Percentiles rank a stretch among this genome's conserved stretches.
Conservation (phyloP, 2,797 vertebrate genomes). For the Falco rusticolus region DNA sequence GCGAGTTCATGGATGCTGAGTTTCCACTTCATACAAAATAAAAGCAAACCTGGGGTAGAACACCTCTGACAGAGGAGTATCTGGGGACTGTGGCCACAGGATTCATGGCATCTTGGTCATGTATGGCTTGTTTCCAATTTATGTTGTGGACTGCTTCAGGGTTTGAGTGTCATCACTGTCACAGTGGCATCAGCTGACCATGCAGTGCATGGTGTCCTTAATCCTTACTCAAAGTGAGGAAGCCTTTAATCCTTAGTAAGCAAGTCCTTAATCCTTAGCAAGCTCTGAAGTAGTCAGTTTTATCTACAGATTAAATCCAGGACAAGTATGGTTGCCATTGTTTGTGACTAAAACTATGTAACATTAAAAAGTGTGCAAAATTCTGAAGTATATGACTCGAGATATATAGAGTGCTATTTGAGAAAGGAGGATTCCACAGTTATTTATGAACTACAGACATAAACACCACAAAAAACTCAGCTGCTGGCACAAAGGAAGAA, state of each 20-base stretch:
- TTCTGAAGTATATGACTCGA: not conserved
- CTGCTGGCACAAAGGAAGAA: not conserved
- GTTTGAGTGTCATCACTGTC: not conserved
- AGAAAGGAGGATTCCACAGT: not conserved
- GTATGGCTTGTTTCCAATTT: not conserved
- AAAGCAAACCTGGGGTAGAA: not conserved
- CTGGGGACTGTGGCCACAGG: not conserved
- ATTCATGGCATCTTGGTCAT: not conserved
- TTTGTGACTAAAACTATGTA: not conserved
- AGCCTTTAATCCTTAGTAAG: too few species aligned
- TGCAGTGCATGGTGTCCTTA: not conserved
- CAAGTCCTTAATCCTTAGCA: not conserved
- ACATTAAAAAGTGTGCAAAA: not conserved
- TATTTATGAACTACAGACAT: not conserved
- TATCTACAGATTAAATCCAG: not conserved
- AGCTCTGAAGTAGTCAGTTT: not conserved
- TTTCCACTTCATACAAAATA: not conserved
- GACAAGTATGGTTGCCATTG: not conserved
- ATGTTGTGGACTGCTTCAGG: not conserved
- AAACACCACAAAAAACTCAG: not conserved
- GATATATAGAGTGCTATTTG: not conserved
- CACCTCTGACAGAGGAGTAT: not conserved
- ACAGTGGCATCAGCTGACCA: not conserved
- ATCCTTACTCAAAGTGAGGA: not conserved
- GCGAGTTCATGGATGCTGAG: not conserved